These are phyloP conservation scores for Lasioglossum baleicum DNA, from an alignment of 1,140 invertebrate genomes.

Conservation along the genomic window DNA sequence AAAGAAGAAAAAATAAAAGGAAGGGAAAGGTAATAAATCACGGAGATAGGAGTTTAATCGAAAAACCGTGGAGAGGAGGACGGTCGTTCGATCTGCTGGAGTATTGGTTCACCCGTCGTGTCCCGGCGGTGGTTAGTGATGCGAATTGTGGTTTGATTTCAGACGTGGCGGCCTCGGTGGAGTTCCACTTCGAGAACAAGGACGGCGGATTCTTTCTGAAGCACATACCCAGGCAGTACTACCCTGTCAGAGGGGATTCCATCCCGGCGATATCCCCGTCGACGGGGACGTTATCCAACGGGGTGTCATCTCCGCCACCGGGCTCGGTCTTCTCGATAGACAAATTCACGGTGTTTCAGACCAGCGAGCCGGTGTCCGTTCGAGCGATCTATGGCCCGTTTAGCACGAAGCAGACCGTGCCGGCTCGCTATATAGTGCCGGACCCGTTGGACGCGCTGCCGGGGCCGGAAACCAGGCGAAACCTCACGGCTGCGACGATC, in stretches of 20 bases:
- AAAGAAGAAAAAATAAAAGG: too few species aligned
- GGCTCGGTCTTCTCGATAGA: conserved; percentile 86
- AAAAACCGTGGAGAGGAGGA: too few species aligned
- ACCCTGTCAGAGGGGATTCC: conserved; percentile 72
- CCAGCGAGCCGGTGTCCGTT: conserved; percentile 91
- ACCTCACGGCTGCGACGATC: conserved; percentile 69
- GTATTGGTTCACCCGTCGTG: too few species aligned
- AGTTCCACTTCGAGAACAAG: conserved; percentile 94
- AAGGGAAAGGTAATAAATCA: too few species aligned
- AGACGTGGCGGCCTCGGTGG: conserved; percentile 82
- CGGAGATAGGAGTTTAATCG: too few species aligned
- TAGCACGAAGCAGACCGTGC: conserved; percentile 95
- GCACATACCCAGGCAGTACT: conserved; percentile 85
- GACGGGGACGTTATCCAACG: conserved; percentile 38
- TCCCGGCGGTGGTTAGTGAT: too few species aligned
- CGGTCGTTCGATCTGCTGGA: too few species aligned
- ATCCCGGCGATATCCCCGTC: conserved; percentile 66
- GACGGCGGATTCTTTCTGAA: conserved; percentile 94
- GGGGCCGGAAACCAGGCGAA: conserved; percentile 65
- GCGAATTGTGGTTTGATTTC: conserved; percentile 60
- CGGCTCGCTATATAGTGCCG: conserved; percentile 92
- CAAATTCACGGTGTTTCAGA: conserved; percentile 93
- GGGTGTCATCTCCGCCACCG: conserved; percentile 77
- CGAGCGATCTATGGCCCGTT: conserved; percentile 94
- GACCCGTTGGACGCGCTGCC: conserved; percentile 84